Evolutionary conservation across 2,113 vertebrate genomes (phyloP).

Genomic region (Steatornis caripensis): DNA sequence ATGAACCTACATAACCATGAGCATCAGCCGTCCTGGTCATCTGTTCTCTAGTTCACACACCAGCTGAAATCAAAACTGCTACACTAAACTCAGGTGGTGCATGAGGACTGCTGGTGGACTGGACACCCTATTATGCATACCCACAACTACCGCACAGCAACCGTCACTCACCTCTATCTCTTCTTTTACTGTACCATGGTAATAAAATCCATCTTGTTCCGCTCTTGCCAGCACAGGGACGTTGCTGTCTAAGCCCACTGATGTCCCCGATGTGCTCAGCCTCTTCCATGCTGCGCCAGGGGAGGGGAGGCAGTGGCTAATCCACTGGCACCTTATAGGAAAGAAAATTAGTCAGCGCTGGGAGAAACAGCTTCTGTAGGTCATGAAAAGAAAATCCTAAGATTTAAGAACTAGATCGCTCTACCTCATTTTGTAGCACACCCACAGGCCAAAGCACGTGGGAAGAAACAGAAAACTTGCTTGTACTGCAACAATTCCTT

Average conservation of each 20-base stretch:
- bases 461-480: not conserved
- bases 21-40: not conserved
- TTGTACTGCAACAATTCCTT: not conserved
- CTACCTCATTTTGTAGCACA: not conserved
- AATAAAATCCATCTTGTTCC: slow-evolving; percentile 81
- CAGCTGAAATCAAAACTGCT: not conserved
- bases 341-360: not conserved
- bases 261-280: not conserved
- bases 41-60: not conserved
- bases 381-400: not conserved
- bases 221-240: slow-evolving; percentile 79
- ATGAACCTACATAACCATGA: fast-evolving
- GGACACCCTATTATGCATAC: not conserved
- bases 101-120: not conserved
- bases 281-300: not conserved
- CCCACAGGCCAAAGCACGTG: not conserved
- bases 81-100: not conserved
- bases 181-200: slow-evolving; percentile 75
- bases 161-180: slow-evolving; percentile 73
- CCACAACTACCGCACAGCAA: not conserved
- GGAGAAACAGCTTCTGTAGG: not conserved
- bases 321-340: slow-evolving; percentile 60
- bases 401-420: not conserved
- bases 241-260: not conserved
- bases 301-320: not conserved